Evolutionary conservation across 2,888 invertebrate genomes (phyloP), one percentile per base, ranked within the genome.

Genomic region (Volucella inflata): DNA sequence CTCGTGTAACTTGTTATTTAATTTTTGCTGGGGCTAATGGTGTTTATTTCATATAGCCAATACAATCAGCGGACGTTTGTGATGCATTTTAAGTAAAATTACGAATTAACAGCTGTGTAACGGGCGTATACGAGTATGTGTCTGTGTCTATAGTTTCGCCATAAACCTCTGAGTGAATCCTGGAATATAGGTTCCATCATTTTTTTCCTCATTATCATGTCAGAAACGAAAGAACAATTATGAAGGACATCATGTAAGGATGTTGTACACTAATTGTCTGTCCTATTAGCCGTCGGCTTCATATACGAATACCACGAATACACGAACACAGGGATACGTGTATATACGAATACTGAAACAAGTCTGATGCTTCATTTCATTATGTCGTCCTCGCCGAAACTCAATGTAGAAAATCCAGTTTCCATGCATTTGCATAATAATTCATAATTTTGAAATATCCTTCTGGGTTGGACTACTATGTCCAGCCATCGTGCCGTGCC

Each of bases 401-500:
- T 81, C 81, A 81, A 85, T 85, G 64, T 57, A 85, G 76, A 71
- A 85, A 81, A 85, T 85, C 85, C 85, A 67, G 81, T 76, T 77
- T 85, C 75, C 85, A 77, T 81, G 85, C 81, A 85, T 85, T 85
- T 85, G 85, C 81, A 85, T 85, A 85, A 81, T 81, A 85, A 81
- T 85, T 85, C 76, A 81, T 55, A 30, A 50, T 77, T 85, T 81
- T 62, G 68, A 81, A 68, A 71, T 68, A 46, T n/a, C 14, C 8
- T 16, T 2, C 36, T 8, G 44, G 12, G 17, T n/a, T 8, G 60
- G 11, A 16, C 12, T 21, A 17, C 6, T 6, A 11, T 21, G 2
- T 30, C n/a, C 30, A 10, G 55, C 2, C 30, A n/a, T 21, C 9
- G 8, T 30, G 36, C 36, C 12, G 36, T 21, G 57, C 11, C 60